Evolutionary conservation across 1,140 invertebrate species (phyloP), one percentile per base, ranked within the genome.

Genomic region (Drosophila erecta): DNA sequence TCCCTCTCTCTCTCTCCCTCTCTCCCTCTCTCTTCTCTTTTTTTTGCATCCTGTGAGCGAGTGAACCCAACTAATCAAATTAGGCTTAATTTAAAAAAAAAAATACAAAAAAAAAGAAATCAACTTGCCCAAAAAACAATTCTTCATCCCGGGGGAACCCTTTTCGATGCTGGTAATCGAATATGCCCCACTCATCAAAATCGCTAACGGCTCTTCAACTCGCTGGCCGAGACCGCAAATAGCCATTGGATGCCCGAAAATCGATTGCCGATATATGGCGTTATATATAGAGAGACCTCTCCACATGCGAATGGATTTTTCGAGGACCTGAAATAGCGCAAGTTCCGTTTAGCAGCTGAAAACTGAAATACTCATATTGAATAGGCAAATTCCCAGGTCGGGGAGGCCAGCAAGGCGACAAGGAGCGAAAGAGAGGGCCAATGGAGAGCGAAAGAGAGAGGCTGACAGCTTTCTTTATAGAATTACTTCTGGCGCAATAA

Each of bases 401-500:
- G 56, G 64, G 50, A 27, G 47, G 33, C 30, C n/a, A 15, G 30
- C 30, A 67, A 8, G 12, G 37, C 27, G 43, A 47, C 17, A 33
- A 22, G 30, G 37, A 27, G 2, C 11, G 41, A 14, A 2, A 24
- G 37, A 56, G 46, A 37, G n/a, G 58, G 46, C 30, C 27, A 37
- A 43, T 30, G 30, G 8, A 30, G 30, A 17, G 30, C 54, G 14
- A 41, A 17, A 33, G 47, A 56, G 47, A 56, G 41, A 75, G 40
- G 51, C 66, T 64, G 72, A 50, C 69, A 58, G 83, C 76, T 89
- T 80, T 89, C 84, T 89, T 89, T 89, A 89, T 89, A 80, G 84
- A 89, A 89, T 89, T 89, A 89, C 84, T 89, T 89, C 84, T 89
- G 84, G 84, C 84, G 84, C 84, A 89, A 74, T 89, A 89, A 80